Conservation (phyloP, 1,140 invertebrate genomes). For the Sarcophaga peregrina region DNA sequence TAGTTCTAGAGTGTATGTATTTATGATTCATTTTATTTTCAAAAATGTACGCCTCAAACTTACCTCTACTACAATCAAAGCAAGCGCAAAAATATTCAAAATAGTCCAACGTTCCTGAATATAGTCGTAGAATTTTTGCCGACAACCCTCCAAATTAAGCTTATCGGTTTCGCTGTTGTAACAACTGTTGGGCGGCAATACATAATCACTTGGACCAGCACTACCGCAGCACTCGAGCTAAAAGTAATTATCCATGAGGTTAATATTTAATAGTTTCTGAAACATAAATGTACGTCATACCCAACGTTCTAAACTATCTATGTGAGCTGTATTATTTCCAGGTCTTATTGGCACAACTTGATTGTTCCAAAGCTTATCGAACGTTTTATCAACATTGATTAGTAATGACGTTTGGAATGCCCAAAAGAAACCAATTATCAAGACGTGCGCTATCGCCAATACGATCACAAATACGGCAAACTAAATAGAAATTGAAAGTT, state of each 20-base stretch:
- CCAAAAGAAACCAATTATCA: constrained; percentile 57
- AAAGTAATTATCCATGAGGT: neutral
- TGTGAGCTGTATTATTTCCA: constrained; percentile 57
- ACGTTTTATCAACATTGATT: constrained; percentile 59
- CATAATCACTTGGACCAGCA: constrained; percentile 67
- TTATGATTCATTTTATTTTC: neutral
- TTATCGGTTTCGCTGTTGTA: constrained; percentile 54
- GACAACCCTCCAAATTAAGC: constrained; percentile 64
- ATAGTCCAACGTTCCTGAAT: constrained; percentile 55
- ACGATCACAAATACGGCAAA: constrained; percentile 54
- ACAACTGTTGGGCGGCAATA: constrained; percentile 65
- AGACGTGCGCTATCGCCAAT: constrained; percentile 53
- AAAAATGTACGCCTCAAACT: neutral
- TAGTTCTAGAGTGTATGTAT: neutral
- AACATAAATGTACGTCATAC: constrained; percentile 43
- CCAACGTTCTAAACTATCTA: constrained; percentile 59
- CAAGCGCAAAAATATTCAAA: constrained; percentile 55
- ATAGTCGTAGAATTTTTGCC: constrained; percentile 60
- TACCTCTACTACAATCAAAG: constrained; percentile 59
- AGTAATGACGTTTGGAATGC: constrained; percentile 58
- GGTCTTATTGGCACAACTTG: constrained; percentile 60
- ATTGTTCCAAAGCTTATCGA: constrained; percentile 58
- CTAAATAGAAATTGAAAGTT: constrained; percentile 43
- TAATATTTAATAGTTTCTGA: neutral
- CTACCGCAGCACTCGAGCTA: constrained; percentile 76